These are phyloP conservation scores for Chrysoperla carnea DNA, from an alignment of 1,140 invertebrate species.

Conservation along the genomic window DNA sequence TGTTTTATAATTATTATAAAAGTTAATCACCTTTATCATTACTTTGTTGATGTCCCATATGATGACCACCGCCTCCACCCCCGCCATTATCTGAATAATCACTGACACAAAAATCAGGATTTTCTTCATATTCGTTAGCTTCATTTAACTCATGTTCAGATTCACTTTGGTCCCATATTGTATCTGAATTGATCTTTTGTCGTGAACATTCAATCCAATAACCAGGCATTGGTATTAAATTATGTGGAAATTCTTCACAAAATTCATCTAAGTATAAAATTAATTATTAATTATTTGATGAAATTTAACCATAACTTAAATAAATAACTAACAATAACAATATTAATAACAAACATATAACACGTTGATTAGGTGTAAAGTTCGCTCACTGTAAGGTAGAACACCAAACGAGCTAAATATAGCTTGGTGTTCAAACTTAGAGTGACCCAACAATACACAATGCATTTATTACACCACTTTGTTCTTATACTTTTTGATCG, in stretches of 20 bases:
- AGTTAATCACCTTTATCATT: constrained; percentile 13
- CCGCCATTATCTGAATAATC: constrained; percentile 6
- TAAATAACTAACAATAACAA: background rate
- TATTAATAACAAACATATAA: background rate
- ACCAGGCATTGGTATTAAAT: constrained; percentile 72
- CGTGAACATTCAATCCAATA: constrained; percentile 92
- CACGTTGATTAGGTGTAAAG: constrained; percentile 21
- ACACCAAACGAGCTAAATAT: constrained; percentile 61
- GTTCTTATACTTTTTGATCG: too few relatives aligned
- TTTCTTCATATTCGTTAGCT: constrained; percentile 24
- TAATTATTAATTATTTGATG: background rate
- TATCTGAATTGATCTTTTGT: constrained; percentile 67
- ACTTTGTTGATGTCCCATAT: constrained; percentile 9
- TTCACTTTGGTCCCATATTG: constrained; percentile 74
- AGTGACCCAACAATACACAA: constrained; percentile 41
- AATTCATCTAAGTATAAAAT: constrained; percentile 57
- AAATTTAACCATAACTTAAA: background rate
- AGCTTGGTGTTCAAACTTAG: constrained; percentile 78
- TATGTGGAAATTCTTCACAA: constrained; percentile 83
- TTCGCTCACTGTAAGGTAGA: constrained; percentile 76
- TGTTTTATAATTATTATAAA: too few relatives aligned
- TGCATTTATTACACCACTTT: background rate
- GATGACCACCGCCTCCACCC: constrained; percentile 14
- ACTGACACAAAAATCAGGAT: background rate
- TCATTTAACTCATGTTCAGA: constrained; percentile 56